Conservation (phyloP, 2,797 vertebrate genomes). For the Chromobotia macracanthus region DNA sequence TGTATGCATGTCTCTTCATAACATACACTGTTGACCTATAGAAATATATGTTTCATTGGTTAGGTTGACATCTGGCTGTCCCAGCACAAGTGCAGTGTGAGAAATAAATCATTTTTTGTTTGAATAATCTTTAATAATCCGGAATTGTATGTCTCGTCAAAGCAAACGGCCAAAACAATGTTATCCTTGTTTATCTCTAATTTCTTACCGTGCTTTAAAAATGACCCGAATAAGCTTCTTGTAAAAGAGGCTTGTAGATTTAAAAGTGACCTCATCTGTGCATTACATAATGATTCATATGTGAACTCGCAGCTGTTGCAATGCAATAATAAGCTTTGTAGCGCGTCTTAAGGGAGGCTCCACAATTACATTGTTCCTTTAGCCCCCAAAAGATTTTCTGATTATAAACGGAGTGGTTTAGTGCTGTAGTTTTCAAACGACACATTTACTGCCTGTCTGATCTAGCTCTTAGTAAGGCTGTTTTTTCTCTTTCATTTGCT, state of each 20-base stretch:
- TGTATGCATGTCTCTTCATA: too few species aligned
- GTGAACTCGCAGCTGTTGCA: slow-evolving; percentile 42
- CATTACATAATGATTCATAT: slow-evolving; percentile 53
- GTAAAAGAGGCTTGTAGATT: slow-evolving; percentile 43
- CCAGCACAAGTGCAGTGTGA: too few species aligned
- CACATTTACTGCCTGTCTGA: background rate
- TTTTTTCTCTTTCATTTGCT: slow-evolving; percentile 11
- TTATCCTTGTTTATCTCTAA: background rate
- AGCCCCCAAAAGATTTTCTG: slow-evolving; percentile 27
- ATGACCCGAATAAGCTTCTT: slow-evolving; percentile 46
- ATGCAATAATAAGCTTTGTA: slow-evolving; percentile 46
- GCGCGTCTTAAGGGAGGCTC: slow-evolving; percentile 13
- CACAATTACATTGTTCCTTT: slow-evolving; percentile 45
- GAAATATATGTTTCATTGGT: too few species aligned
- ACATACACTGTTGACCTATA: too few species aligned
- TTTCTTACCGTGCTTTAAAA: slow-evolving; percentile 21
- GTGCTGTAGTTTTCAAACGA: background rate
- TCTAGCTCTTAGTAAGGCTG: background rate
- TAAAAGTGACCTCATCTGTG: slow-evolving; percentile 36
- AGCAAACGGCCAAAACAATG: background rate
- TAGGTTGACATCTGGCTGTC: too few species aligned
- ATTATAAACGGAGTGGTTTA: slow-evolving; percentile 11
- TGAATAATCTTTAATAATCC: too few species aligned
- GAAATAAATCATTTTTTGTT: too few species aligned
- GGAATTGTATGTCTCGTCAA: background rate